A percentile compares a stretch with the other conserved stretches of the same genome.
Evolutionary conservation across 1,140 invertebrate genomes (phyloP).

Genomic region (Protaetia brevitarsis): DNA sequence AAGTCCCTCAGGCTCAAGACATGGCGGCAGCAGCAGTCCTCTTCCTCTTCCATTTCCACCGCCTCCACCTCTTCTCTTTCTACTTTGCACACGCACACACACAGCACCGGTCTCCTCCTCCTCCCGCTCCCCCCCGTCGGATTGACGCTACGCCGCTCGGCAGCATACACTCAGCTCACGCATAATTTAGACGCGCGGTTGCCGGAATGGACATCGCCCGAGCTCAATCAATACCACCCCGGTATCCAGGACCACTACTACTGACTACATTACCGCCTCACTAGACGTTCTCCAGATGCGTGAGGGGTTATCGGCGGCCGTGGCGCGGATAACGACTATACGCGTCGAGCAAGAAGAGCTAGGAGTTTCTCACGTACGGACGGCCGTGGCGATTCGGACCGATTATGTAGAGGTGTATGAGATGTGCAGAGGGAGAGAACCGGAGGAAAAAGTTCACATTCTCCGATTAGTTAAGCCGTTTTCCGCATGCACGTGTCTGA

Average conservation of each 20-base stretch:
- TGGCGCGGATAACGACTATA: no score
- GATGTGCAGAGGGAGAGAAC: no score
- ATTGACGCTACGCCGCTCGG: constrained; percentile 44
- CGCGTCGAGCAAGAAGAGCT: no score
- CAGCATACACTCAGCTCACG: constrained; percentile 49
- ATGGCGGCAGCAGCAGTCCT: neutral
- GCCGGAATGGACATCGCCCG: constrained; percentile 47
- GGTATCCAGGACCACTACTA: constrained; percentile 41
- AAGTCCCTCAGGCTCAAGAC: constrained; percentile 38
- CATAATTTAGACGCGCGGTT: constrained; percentile 48
- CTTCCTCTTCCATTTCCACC: constrained; percentile 23
- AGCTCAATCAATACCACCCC: constrained; percentile 46
- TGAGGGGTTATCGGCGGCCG: no score
- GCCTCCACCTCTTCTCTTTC: constrained; percentile 28
- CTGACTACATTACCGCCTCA: constrained; percentile 18
- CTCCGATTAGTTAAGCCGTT: no score
- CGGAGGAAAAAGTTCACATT: no score
- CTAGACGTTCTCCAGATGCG: no score
- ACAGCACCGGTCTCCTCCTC: constrained; percentile 31
- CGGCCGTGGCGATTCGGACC: no score
- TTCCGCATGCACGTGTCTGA: no score
- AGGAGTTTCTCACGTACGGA: no score
- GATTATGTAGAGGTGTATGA: no score
- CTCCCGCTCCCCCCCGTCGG: constrained; percentile 31
- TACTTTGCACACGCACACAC: constrained; percentile 22